phyloP scores from a whole-genome alignment of 2,113 vertebrate species.

The Euleptes europaea region DNA sequence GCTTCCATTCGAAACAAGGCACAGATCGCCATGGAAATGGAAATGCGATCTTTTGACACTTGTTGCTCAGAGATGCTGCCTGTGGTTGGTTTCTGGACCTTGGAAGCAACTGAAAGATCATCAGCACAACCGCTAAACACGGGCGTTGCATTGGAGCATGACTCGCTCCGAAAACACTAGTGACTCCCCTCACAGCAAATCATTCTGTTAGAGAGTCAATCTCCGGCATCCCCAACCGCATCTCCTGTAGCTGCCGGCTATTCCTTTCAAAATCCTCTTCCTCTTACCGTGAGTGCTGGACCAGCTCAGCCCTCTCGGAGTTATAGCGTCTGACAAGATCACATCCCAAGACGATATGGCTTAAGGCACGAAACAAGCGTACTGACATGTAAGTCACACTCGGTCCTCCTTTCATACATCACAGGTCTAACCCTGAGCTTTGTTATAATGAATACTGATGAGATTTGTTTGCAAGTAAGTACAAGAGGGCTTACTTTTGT shows the following conservation, averaged over 20 bases:
- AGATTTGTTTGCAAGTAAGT: too few species aligned
- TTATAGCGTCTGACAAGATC: slow-evolving; percentile 38
- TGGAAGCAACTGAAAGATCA: background rate
- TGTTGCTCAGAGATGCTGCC: background rate
- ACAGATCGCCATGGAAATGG: background rate
- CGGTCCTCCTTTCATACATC: slow-evolving; percentile 19
- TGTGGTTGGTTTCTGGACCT: background rate
- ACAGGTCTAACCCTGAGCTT: too few species aligned
- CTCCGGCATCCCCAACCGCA: background rate
- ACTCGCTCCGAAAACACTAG: background rate
- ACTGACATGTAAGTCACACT: slow-evolving; percentile 26
- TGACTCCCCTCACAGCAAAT: background rate
- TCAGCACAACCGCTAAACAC: background rate
- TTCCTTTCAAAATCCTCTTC: slow-evolving; percentile 28
- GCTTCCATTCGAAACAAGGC: background rate
- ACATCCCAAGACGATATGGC: slow-evolving; percentile 27
- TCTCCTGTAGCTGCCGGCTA: slow-evolving; percentile 1
- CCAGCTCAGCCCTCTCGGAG: slow-evolving; percentile 22
- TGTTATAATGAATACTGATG: too few species aligned
- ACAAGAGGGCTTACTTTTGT: too few species aligned
- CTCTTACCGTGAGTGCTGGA: slow-evolving; percentile 14
- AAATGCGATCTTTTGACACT: background rate
- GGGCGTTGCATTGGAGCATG: background rate
- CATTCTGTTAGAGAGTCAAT: slow-evolving; percentile 9
- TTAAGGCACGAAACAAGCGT: slow-evolving; percentile 36